A percentile compares a stretch with the other conserved stretches of the same genome.
Conservation (phyloP, 2,888 invertebrate genomes). For the Eubasilissa splendida region DNA sequence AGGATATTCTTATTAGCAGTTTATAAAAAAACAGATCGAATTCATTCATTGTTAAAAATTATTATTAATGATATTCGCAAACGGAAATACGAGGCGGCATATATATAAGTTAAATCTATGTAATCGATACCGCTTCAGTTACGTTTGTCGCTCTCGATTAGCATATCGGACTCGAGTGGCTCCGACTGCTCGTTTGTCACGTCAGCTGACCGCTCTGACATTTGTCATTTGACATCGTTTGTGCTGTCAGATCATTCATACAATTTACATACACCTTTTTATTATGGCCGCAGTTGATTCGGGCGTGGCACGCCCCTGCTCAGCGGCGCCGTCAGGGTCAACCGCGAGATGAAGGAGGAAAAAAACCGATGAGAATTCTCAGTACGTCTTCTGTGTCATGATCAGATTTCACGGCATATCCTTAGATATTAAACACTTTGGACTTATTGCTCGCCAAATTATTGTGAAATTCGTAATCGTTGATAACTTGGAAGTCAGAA, state of each 20-base stretch:
- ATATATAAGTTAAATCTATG: too few species aligned
- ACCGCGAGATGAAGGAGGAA: background rate
- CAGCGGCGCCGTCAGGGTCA: background rate
- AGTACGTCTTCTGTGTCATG: too few species aligned
- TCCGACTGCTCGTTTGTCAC: background rate
- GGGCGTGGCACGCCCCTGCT: conserved; percentile 20
- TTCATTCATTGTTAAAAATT: too few species aligned
- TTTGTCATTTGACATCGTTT: conserved; percentile 11
- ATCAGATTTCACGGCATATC: too few species aligned
- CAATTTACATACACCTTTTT: background rate
- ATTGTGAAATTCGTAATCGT: too few species aligned
- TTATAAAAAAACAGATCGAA: too few species aligned
- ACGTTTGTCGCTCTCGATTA: conserved; percentile 7
- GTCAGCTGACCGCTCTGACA: background rate
- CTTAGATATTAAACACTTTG: too few species aligned
- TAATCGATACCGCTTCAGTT: conserved; percentile 3
- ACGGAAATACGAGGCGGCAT: too few species aligned
- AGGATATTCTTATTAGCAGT: too few species aligned
- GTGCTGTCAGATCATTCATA: background rate
- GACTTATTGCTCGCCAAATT: too few species aligned
- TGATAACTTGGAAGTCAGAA: too few species aligned
- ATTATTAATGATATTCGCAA: too few species aligned
- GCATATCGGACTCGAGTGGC: background rate
- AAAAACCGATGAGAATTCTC: background rate
- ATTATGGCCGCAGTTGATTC: background rate